phyloP scores from a whole-genome alignment of 2,113 vertebrate species.

The Notarius lentiginosus region DNA sequence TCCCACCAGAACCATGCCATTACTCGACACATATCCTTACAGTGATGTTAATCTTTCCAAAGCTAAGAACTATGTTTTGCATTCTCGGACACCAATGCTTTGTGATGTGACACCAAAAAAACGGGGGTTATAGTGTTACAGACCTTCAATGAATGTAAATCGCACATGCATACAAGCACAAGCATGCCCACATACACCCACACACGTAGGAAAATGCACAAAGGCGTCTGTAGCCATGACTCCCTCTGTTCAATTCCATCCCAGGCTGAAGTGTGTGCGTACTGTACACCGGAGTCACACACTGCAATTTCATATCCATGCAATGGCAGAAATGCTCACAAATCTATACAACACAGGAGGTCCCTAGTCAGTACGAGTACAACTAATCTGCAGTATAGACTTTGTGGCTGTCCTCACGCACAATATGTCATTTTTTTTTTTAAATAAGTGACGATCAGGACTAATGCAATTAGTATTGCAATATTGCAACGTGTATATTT shows the following conservation, averaged over 20 bases:
- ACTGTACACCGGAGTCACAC: constrained; percentile 26
- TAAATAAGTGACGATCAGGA: background rate
- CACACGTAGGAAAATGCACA: constrained; percentile 36
- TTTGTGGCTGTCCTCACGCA: background rate
- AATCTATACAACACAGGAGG: background rate
- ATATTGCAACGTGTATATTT: background rate
- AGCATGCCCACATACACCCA: constrained; percentile 18
- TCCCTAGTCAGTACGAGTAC: background rate
- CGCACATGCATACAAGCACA: constrained; percentile 12
- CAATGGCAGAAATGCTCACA: constrained; percentile 1
- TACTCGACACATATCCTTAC: background rate
- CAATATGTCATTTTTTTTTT: no score
- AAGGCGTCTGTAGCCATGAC: constrained; percentile 50
- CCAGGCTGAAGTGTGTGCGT: constrained; percentile 41
- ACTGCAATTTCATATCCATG: constrained; percentile 6
- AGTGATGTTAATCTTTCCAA: constrained; percentile 21
- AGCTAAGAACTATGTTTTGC: constrained; percentile 18
- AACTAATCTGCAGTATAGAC: background rate
- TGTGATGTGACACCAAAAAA: constrained; percentile 2
- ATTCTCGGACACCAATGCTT: constrained; percentile 29
- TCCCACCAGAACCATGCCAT: background rate
- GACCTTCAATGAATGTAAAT: constrained; percentile 28
- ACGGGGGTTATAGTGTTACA: constrained; percentile 24
- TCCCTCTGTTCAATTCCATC: constrained; percentile 37
- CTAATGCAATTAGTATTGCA: background rate